A percentile compares a stretch with the other conserved stretches of the same genome.
phyloP scores from a whole-genome alignment of 2,797 vertebrate genomes.

The Eulemur rubriventer region DNA sequence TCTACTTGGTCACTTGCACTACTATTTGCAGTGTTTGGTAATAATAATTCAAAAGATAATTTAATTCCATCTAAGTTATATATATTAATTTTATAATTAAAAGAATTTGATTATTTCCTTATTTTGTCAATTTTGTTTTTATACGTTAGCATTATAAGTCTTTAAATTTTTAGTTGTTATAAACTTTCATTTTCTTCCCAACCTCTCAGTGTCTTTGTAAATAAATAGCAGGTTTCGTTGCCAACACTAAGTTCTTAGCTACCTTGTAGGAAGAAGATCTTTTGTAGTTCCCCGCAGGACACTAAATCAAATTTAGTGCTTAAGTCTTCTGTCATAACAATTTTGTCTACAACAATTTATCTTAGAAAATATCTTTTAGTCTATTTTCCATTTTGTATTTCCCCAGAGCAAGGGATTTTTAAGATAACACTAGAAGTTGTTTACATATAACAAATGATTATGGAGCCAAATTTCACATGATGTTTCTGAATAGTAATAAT shows the following conservation, averaged over 20 bases:
- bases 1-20: neutral
- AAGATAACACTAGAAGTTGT: constrained; percentile 5
- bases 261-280: constrained; percentile 20
- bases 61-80: neutral
- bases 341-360: constrained; percentile 49
- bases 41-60: neutral
- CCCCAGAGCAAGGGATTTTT: constrained; percentile 32
- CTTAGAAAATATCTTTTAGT: constrained; percentile 26
- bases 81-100: neutral
- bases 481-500: constrained; percentile 26
- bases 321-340: constrained; percentile 36
- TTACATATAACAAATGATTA: constrained; percentile 58
- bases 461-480: constrained; percentile 38
- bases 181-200: neutral
- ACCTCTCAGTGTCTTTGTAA: neutral
- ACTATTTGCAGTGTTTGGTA: neutral
- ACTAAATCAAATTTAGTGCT: constrained; percentile 53
- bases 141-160: neutral
- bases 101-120: neutral
- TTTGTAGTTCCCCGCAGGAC: constrained; percentile 5
- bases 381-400: constrained; percentile 57
- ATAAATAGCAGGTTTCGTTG: neutral
- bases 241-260: neutral
- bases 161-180: neutral
- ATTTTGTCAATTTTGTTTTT: neutral